Evolutionary conservation across 2,113 vertebrate genomes (phyloP), one percentile per base, ranked within the genome.

Genomic region (Bufo gargarizans): DNA sequence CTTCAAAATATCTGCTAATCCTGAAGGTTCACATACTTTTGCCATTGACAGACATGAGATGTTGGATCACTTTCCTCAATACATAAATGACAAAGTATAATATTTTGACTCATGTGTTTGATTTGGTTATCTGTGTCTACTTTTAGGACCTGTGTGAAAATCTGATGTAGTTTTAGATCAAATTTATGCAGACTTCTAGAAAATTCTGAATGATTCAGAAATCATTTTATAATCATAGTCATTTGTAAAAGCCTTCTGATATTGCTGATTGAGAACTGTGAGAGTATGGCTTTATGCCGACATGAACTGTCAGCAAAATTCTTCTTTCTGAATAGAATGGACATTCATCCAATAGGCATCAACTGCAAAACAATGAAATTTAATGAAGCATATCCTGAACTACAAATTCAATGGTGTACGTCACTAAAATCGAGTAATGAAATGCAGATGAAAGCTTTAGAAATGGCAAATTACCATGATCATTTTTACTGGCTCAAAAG

Each of bases 361-460:
- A 49, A 59, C 19, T 82, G n/a, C 47, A 86, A 74, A 88, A 82
- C 86, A 82, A 76, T 88, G 65, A 88, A 50, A 76, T 76, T 49
- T 82, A 82, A 76, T 65, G 67, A 88, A 82, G 79, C 86, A 76
- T 83, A 63, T 82, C 56, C 69, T 82, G 69, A 88, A 65, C 74
- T 82, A 76, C 55, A 82, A 82, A 82, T 76, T 82, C 67, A 72
- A 71, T 82, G 55, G 10, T 47, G 49, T 72, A 82, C 77, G 58
- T 86, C 72, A 77, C 85, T 22, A 77, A 86, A 86, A 61, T 55
- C n/a, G 49, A 22, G 16, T 86, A 79, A 86, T 86, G 85, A 79
- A 86, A 86, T 79, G 85, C 76, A 86, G 85, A 86, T 86, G 49
- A 86, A 79, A 76, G 76, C 74, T 86, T 86, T 63, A 67, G 85